Evolutionary conservation across 1,140 invertebrate species (phyloP).

Genomic region (Drosophila eugracilis): DNA sequence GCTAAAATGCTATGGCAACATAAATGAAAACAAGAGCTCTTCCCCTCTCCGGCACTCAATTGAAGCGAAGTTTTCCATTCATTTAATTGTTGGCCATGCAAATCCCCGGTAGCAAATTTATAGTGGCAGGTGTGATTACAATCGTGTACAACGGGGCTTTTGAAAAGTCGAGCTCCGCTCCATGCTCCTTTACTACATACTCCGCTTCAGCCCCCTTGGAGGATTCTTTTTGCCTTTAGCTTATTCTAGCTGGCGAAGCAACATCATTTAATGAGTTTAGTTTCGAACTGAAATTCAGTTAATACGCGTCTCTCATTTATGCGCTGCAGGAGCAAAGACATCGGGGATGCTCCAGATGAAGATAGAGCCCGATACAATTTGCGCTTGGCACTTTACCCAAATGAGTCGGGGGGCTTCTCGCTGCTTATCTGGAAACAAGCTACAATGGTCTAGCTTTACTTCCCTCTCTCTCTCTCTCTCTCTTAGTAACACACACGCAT

Average conservation of each 20-base stretch:
- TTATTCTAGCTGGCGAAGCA: slow-evolving; percentile 27
- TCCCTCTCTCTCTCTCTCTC: not conserved
- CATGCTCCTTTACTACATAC: not conserved
- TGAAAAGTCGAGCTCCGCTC: not conserved
- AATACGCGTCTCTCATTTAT: slow-evolving; percentile 70
- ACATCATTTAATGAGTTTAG: slow-evolving; percentile 77
- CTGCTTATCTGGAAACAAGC: slow-evolving; percentile 53
- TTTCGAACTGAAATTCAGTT: slow-evolving; percentile 77
- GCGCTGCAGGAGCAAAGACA: slow-evolving; percentile 14
- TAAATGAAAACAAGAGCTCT: slow-evolving; percentile 42
- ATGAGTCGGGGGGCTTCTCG: slow-evolving; percentile 66
- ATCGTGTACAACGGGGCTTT: slow-evolving; percentile 39
- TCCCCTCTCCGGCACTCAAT: not conserved
- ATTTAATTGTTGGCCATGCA: slow-evolving; percentile 71
- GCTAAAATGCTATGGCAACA: slow-evolving; percentile 16
- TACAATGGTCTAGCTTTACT: slow-evolving; percentile 43
- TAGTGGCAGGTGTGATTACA: slow-evolving; percentile 75
- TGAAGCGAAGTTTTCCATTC: slow-evolving; percentile 59
- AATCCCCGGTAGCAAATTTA: slow-evolving; percentile 65
- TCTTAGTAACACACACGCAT: slow-evolving; percentile 6
- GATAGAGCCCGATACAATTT: slow-evolving; percentile 71
- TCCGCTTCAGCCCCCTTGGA: not conserved
- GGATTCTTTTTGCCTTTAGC: not conserved
- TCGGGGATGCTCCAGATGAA: slow-evolving; percentile 1
- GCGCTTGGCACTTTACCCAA: slow-evolving; percentile 65